Conservation (phyloP, 2,797 vertebrate genomes). For the Catamblyrhynchus diadema region DNA sequence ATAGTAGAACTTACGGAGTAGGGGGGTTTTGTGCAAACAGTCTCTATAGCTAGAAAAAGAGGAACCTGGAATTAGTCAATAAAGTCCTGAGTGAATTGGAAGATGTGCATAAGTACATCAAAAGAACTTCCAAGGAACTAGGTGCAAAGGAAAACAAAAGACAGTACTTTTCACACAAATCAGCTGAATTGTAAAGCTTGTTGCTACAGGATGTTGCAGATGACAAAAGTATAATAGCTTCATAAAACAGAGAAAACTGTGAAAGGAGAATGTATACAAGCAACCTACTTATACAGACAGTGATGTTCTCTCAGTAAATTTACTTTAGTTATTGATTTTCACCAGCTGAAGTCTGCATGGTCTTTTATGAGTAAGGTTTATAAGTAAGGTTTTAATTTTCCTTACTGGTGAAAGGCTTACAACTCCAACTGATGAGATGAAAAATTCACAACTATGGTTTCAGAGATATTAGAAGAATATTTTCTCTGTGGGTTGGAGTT, state of each 20-base stretch:
- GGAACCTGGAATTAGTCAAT: neutral
- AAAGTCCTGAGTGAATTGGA: neutral
- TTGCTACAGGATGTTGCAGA: neutral
- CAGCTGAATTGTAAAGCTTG: neutral
- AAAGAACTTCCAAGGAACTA: neutral
- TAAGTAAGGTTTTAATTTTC: neutral
- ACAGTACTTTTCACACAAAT: neutral
- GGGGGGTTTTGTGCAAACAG: accelerated
- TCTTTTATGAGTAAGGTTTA: neutral
- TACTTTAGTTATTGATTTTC: neutral
- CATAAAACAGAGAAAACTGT: neutral
- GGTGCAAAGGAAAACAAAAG: neutral
- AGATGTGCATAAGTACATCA: accelerated
- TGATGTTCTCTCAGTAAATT: neutral
- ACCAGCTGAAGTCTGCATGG: neutral
- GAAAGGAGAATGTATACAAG: neutral
- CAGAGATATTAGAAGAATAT: neutral
- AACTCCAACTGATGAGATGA: neutral
- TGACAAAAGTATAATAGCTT: neutral
- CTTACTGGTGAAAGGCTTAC: neutral
- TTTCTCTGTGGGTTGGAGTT: neutral
- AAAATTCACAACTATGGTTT: neutral
- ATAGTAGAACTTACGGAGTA: neutral
- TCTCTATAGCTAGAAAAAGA: neutral
- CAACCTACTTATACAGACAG: neutral